Conservation (phyloP, 2,113 vertebrate species). For the Petroica traversi region DNA sequence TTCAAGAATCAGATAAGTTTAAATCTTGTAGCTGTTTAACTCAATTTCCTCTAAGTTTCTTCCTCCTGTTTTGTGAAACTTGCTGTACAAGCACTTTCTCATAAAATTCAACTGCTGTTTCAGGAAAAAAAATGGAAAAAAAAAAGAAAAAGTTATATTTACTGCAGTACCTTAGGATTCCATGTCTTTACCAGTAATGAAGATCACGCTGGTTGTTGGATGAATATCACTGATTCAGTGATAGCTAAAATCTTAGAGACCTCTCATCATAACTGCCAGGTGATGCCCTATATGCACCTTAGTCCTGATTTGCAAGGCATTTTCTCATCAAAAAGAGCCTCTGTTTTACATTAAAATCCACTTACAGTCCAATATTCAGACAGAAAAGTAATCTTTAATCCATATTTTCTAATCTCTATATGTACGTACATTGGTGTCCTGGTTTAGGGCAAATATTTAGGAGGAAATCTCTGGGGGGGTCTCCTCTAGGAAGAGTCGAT, state of each 20-base stretch:
- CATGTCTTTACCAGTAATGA: not conserved
- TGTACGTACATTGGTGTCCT: not conserved
- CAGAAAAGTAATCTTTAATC: not conserved
- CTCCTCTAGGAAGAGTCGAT: too few relatives aligned
- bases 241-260: not conserved
- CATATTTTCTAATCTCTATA: not conserved
- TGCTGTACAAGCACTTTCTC: not conserved
- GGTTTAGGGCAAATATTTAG: too few relatives aligned
- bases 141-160: not conserved
- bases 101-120: not conserved
- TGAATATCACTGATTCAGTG: not conserved
- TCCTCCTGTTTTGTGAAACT: not conserved
- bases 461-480: too few relatives aligned
- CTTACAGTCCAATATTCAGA: not conserved
- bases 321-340: not conserved
- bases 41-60: not conserved
- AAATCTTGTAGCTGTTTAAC: not conserved
- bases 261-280: not conserved
- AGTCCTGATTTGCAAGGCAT: not conserved
- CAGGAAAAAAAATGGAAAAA: not conserved
- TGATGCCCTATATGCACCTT: not conserved
- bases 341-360: not conserved
- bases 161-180: not conserved
- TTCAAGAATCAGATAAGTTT: not conserved
- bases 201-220: rapidly evolving